These are phyloP conservation scores for Cryptoprocta ferox DNA, from an alignment of 2,797 vertebrate genomes.

Conservation along the genomic window DNA sequence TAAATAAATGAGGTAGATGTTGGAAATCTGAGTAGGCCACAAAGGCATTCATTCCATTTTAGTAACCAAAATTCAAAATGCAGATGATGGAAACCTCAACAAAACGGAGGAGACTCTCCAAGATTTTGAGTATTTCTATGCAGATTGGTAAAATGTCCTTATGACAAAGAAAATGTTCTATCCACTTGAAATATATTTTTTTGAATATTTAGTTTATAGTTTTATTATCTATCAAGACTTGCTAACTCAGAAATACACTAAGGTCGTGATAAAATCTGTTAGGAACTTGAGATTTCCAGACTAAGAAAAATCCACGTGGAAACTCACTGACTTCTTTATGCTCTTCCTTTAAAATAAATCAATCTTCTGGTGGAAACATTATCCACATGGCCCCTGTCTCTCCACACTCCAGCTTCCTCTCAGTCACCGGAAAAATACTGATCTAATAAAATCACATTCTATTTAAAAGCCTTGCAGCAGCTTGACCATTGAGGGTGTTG, in stretches of 20 bases:
- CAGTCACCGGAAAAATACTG: not conserved
- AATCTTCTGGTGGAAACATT: conserved; percentile 42
- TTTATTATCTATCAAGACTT: conserved; percentile 52
- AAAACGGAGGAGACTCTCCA: conserved; percentile 56
- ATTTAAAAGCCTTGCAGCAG: not conserved
- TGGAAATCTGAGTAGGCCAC: conserved; percentile 62
- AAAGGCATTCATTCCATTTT: conserved; percentile 55
- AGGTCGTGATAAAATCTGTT: conserved; percentile 70
- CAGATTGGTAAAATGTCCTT: conserved; percentile 60
- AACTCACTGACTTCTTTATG: conserved; percentile 58
- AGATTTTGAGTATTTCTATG: conserved; percentile 59
- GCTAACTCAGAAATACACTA: conserved; percentile 57
- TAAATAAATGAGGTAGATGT: conserved; percentile 72
- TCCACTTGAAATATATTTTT: conserved; percentile 49
- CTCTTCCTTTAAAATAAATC: conserved; percentile 60
- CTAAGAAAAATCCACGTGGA: conserved; percentile 62
- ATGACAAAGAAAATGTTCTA: conserved; percentile 64
- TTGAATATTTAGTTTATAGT: conserved; percentile 69
- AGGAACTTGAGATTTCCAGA: conserved; percentile 29
- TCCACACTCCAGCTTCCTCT: not conserved
- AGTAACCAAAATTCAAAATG: conserved; percentile 75
- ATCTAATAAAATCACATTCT: not conserved
- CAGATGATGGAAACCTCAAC: conserved; percentile 61
- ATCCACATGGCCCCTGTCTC: not conserved
- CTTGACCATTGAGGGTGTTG: not conserved